A percentile compares a stretch with the other conserved stretches of the same genome.
phyloP scores from a whole-genome alignment of 1,140 invertebrate genomes.

The Lordiphosa collinella region DNA sequence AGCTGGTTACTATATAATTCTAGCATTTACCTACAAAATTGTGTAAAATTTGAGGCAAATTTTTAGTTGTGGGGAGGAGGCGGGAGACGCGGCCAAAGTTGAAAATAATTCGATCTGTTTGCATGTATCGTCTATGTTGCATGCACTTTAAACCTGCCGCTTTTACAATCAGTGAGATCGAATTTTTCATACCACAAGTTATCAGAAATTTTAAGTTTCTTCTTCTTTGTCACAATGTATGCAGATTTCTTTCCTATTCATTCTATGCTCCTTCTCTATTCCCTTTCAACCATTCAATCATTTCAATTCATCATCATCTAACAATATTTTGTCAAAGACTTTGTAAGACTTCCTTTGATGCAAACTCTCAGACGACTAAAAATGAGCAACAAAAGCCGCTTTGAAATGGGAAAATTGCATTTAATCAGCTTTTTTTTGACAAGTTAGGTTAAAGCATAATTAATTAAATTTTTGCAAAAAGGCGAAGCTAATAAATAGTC shows the following conservation, averaged over 20 bases:
- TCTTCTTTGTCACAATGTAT: not conserved
- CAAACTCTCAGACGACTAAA: not conserved
- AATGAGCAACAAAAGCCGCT: not conserved
- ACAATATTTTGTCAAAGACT: constrained; percentile 4
- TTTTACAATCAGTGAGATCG: no score
- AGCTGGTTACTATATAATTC: no score
- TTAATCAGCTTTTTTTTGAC: constrained; percentile 58
- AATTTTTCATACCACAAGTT: no score
- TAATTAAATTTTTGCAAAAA: constrained; percentile 54
- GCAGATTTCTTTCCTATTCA: not conserved
- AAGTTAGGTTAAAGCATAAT: constrained; percentile 65
- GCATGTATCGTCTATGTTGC: no score
- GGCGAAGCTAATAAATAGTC: constrained; percentile 22
- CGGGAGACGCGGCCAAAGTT: no score
- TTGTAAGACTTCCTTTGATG: not conserved
- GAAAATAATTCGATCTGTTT: no score
- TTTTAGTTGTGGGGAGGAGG: no score
- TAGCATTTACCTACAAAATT: no score
- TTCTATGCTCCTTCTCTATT: not conserved
- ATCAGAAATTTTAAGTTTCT: not conserved
- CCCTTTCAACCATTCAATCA: not conserved
- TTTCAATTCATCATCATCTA: not conserved
- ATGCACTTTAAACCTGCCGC: no score
- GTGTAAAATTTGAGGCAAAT: no score
- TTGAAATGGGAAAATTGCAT: constrained; percentile 30